phyloP scores from a whole-genome alignment of 2,888 invertebrate species.

The Lasioglossum lativentre region DNA sequence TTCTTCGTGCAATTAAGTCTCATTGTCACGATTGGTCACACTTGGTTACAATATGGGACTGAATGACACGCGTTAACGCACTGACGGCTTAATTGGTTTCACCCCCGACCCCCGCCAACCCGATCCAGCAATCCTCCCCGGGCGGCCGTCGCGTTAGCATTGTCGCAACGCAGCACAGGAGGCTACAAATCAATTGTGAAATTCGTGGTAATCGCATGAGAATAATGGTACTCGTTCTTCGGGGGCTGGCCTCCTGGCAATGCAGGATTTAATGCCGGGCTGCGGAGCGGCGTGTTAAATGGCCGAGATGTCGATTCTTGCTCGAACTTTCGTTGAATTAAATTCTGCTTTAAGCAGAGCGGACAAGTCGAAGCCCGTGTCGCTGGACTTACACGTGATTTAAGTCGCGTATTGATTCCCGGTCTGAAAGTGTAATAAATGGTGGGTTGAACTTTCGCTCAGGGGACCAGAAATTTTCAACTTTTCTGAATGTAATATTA shows the following conservation, averaged over 20 bases:
- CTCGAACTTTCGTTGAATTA: neutral
- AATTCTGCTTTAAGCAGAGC: neutral
- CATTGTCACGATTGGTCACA: constrained; percentile 72
- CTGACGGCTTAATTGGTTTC: constrained; percentile 75
- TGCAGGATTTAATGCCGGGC: constrained; percentile 27
- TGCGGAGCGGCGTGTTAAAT: constrained; percentile 13
- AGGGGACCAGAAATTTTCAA: too few species aligned
- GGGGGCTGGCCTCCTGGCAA: constrained; percentile 19
- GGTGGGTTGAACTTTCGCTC: too few species aligned
- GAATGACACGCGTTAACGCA: constrained; percentile 76
- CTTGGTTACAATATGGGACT: constrained; percentile 74
- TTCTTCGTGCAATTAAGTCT: constrained; percentile 73
- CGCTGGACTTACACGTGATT: neutral
- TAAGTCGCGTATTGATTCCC: neutral
- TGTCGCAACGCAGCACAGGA: constrained; percentile 51
- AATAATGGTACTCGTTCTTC: constrained; percentile 57
- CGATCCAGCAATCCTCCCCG: constrained; percentile 11
- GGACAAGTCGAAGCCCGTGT: neutral
- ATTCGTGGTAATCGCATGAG: constrained; percentile 61
- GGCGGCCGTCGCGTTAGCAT: constrained; percentile 35
- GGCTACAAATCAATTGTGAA: constrained; percentile 69
- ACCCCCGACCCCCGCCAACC: constrained; percentile 21
- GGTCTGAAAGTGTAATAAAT: neutral
- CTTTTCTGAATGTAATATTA: too few species aligned
- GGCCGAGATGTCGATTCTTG: constrained; percentile 4